Evolutionary conservation across 2,113 vertebrate genomes (phyloP).

Genomic region (Jacana jacana): DNA sequence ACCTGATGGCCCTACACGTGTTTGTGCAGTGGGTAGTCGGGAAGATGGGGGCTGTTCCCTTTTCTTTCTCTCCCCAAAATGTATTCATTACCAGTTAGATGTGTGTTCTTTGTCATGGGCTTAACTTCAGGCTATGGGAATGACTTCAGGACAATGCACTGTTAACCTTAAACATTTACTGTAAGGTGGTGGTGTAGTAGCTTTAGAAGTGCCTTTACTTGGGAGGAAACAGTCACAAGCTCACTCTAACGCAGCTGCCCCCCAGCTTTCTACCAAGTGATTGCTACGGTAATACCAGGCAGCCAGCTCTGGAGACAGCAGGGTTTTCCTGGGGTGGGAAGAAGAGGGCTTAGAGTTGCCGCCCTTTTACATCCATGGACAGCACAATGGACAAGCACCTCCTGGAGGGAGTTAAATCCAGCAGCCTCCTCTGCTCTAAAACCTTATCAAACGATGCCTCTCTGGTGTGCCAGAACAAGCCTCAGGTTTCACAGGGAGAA

Average conservation of each 20-base stretch:
- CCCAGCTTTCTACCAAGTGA: background rate
- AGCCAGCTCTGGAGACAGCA: background rate
- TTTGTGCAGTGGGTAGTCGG: background rate
- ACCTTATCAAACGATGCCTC: background rate
- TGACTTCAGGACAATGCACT: conserved; percentile 58
- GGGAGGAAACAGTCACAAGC: conserved; percentile 4
- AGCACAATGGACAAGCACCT: background rate
- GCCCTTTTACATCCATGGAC: background rate
- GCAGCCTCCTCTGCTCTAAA: background rate
- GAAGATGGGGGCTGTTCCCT: background rate
- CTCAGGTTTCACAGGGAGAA: background rate
- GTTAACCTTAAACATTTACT: conserved; percentile 58
- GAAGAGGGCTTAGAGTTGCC: background rate
- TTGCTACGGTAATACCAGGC: background rate
- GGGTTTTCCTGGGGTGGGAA: background rate
- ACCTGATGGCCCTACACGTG: background rate
- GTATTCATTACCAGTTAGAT: background rate
- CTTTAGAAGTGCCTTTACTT: conserved; percentile 78
- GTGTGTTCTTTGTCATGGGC: conserved; percentile 7
- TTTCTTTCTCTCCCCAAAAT: background rate
- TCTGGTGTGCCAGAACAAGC: background rate
- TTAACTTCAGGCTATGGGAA: conserved; percentile 42
- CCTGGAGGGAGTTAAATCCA: background rate
- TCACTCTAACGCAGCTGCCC: background rate
- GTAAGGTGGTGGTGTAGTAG: conserved; percentile 15